phyloP scores from a whole-genome alignment of 1,140 invertebrate genomes.

The Calliphora vicina region DNA sequence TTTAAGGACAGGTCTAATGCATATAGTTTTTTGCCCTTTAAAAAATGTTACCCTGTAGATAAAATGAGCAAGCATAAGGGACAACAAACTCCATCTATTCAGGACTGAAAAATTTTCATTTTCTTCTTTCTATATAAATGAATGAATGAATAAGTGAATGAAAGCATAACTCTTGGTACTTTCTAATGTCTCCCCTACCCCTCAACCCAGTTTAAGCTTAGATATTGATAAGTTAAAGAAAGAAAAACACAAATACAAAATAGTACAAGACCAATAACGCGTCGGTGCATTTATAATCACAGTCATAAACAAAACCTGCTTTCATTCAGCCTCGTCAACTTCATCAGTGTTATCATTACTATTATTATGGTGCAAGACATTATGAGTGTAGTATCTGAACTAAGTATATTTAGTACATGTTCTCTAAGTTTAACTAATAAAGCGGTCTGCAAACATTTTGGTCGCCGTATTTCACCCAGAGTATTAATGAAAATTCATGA shows the following conservation, averaged over 20 bases:
- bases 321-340: neutral
- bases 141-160: too few species aligned
- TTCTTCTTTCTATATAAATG: neutral
- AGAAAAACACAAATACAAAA: neutral
- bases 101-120: neutral
- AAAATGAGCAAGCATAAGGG: too few species aligned
- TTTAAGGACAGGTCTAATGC: too few species aligned
- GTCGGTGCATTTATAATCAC: neutral
- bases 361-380: neutral
- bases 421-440: neutral
- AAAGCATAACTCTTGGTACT: too few species aligned
- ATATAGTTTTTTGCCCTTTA: too few species aligned
- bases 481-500: slow-evolving; percentile 1
- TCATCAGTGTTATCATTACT: neutral
- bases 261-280: neutral
- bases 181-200: neutral
- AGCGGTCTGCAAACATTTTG: neutral
- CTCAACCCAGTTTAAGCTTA: too few species aligned
- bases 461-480: neutral
- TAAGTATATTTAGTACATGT: too few species aligned
- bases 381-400: too few species aligned
- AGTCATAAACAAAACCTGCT: too few species aligned
- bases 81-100: too few species aligned
- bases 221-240: neutral
- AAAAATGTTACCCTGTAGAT: too few species aligned